Evolutionary conservation across 2,797 vertebrate species (phyloP), one percentile per base, ranked within the genome.

Genomic region (Lemur catta): DNA sequence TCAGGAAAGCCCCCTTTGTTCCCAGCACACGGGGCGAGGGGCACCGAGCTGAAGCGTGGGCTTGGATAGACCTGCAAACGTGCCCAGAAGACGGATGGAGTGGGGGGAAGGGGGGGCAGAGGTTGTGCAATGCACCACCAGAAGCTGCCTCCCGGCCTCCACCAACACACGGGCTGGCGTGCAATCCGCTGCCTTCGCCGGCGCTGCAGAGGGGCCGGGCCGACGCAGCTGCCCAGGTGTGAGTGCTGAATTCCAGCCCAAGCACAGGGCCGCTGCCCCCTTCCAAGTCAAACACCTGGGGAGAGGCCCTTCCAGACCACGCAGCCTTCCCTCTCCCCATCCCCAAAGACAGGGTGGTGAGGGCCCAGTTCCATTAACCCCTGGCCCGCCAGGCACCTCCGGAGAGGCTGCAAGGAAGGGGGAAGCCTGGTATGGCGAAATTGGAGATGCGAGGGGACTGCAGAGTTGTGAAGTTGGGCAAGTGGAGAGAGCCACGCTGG

Each of bases 41-140:
- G 50, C 43, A 17, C 0, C 7, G 81, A 52, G 38, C 84, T 33
- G 33, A 71, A 24, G 74, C 20, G 4, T 67, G 79, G 86, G 46
- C 48, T 63, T n/a, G 15, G 89, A 55, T 74, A 89, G 89, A 84
- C 94, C 7, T 22, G 76, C 95, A 26, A 63, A 74, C 1, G 33
- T 87, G 94, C 92, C 97, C 82, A 57, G 94, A 35, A 50, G 84
- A 30, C 13, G 10, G 3, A 43, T 13, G 52, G 84, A 72, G 93
- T 43, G 86, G 0, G n/a, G 89, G 95, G 52, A 46, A 41, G 41
- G 0, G 13, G 48, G 46, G 41, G 87, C 72, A 55, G 72, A 95
- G 92, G 95, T 98, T 98, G 98, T 98, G 98, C 98, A 98, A 97
- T 98, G 98, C 98, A 98, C 98, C 98, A 98, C n/a, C 67, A 33